Percentiles rank a stretch among this genome's conserved stretches.
Conservation (phyloP, 2,888 invertebrate genomes). For the Dynastes grantii region DNA sequence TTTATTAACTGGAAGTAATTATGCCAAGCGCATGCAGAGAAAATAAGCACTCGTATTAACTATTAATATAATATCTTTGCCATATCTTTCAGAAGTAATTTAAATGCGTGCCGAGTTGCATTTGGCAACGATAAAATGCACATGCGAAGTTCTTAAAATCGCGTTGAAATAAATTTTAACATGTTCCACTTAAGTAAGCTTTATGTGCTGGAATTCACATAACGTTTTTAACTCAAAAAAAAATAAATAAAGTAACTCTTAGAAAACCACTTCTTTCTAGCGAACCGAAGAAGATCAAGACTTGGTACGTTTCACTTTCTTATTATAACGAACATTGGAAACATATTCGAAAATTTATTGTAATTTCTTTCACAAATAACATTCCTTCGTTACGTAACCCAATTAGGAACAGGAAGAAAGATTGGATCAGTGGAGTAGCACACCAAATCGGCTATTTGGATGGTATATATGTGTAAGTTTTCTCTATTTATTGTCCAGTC, state of each 20-base stretch:
- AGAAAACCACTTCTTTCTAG: background rate
- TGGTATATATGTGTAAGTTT: constrained; percentile 15
- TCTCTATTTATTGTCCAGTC: constrained; percentile 25
- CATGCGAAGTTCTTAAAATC: background rate
- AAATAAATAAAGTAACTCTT: no score
- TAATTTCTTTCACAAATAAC: constrained; percentile 19
- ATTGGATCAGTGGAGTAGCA: constrained; percentile 44
- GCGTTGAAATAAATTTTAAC: background rate
- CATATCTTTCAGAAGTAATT: background rate
- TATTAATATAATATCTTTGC: background rate
- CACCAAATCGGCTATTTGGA: constrained; percentile 25
- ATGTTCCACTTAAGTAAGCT: background rate
- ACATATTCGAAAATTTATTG: background rate
- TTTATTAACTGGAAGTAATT: no score
- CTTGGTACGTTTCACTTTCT: background rate
- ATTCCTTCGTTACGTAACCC: constrained; percentile 22
- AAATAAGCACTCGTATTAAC: background rate
- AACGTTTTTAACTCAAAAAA: no score
- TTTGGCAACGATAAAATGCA: constrained; percentile 2
- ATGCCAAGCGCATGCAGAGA: background rate
- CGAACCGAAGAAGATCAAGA: background rate
- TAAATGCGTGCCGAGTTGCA: background rate
- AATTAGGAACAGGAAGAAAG: constrained; percentile 40
- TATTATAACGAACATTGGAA: background rate
- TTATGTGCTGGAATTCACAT: background rate